Evolutionary conservation across 2,888 invertebrate genomes (phyloP).

Genomic region (Mystacides longicornis): DNA sequence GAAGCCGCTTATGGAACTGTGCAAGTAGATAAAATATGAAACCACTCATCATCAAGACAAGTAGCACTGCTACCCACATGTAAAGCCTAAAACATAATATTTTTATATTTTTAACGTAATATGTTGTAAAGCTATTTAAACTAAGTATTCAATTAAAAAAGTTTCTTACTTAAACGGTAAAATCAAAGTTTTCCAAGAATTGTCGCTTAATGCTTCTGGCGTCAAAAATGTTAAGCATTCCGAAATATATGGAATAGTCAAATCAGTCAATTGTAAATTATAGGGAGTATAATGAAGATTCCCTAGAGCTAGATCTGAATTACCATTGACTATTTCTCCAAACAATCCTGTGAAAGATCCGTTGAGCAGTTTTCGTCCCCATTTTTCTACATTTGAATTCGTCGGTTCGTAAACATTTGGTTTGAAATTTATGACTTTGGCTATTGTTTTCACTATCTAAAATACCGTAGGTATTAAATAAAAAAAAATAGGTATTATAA

Average conservation of each 20-base stretch:
- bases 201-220: slow-evolving; percentile 71
- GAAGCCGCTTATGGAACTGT: slow-evolving; percentile 45
- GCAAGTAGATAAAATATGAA: slow-evolving; percentile 60
- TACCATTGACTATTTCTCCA: slow-evolving; percentile 61
- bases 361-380: slow-evolving; percentile 59
- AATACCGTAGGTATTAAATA: too few species aligned
- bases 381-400: slow-evolving; percentile 54
- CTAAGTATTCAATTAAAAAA: neutral
- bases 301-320: slow-evolving; percentile 67
- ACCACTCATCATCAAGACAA: slow-evolving; percentile 59
- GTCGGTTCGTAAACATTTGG: slow-evolving; percentile 58
- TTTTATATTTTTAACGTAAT: neutral
- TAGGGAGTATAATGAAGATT: slow-evolving; percentile 69
- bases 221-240: slow-evolving; percentile 80
- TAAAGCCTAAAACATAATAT: slow-evolving; percentile 46
- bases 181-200: slow-evolving; percentile 77
- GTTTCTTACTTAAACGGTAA: slow-evolving; percentile 64
- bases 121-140: neutral
- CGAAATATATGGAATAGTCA: slow-evolving; percentile 71
- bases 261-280: slow-evolving; percentile 60
- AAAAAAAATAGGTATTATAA: too few species aligned
- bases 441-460: slow-evolving; percentile 61
- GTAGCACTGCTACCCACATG: slow-evolving; percentile 68
- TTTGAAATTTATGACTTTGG: slow-evolving; percentile 63
- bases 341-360: slow-evolving; percentile 64